Evolutionary conservation across 2,888 invertebrate genomes (phyloP), one percentile per base, ranked within the genome.

Genomic region (Choreutis nemorana): DNA sequence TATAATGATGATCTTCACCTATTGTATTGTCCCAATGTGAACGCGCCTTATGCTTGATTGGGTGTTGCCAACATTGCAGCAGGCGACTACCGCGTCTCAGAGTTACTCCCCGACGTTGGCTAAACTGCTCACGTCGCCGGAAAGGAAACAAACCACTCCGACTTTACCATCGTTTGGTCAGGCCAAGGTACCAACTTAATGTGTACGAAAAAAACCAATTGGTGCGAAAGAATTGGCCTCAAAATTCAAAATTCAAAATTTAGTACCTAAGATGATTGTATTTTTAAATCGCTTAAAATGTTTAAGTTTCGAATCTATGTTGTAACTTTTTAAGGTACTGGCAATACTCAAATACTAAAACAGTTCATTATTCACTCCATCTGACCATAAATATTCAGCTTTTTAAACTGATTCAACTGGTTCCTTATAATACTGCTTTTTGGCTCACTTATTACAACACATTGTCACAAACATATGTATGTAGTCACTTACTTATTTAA

Each of bases 81-180:
- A 67, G 67, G 82, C 82, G 58, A 56, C 72, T 49, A 65, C 71
- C 53, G 64, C 70, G 45, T 82, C 87, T 44, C 77, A 78, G 70
- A 84, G 87, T 48, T 89, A 87, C 73, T 90, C 90, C 49, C 90
- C 90, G 40, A 91, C 91, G 47, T 81, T 91, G 64, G 90, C 90
- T 42, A 83, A 89, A 66, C 82, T 91, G 44, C 81, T 91, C 49
- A 91, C 90, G 40, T 89, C 90, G 34, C 81, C 81, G 50, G 82
- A 82, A 59, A 55, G 73, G 59, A 68, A 62, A 59, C 71, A 70
- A 65, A 61, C 58, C 54, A 55, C 67, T 47, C 53, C 68, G 44
- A 50, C 71, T 56, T 65, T 75, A 63, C 70, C 73, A 55, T 50
- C 62, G 60, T 75, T 66, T 73, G 77, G 72, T 77, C 77, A 75